These are phyloP conservation scores for Luperina testacea DNA, from an alignment of 2,888 invertebrate species.

Conservation along the genomic window DNA sequence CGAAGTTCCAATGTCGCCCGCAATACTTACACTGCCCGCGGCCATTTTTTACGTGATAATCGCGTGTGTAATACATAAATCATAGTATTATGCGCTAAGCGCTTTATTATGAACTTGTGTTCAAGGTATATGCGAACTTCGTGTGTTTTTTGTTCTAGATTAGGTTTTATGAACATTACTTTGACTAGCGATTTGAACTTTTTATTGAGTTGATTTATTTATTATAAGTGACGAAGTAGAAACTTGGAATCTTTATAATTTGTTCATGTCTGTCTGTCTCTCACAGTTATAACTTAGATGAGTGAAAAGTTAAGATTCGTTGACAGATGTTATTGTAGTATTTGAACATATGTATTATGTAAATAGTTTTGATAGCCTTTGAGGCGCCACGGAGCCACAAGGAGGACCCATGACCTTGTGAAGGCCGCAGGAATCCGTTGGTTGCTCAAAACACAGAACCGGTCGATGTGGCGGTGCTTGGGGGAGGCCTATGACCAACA, in stretches of 20 bases:
- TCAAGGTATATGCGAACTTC: slow-evolving; percentile 31
- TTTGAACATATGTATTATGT: not conserved
- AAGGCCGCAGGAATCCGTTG: not conserved
- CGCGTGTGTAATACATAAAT: slow-evolving; percentile 55
- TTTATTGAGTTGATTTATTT: not conserved
- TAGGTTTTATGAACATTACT: not conserved
- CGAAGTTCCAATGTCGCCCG: slow-evolving; percentile 64
- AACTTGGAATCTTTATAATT: slow-evolving; percentile 5
- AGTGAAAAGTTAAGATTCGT: slow-evolving; percentile 17
- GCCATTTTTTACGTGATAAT: slow-evolving; percentile 62
- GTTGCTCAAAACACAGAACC: not conserved
- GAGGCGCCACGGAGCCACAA: too few relatives aligned
- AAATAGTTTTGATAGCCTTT: not conserved
- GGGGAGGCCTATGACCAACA: not conserved
- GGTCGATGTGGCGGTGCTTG: not conserved
- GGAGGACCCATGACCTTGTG: not conserved
- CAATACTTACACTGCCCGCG: slow-evolving; percentile 33
- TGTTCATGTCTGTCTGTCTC: slow-evolving; percentile 17
- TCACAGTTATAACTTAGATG: slow-evolving; percentile 12
- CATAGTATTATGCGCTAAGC: slow-evolving; percentile 50
- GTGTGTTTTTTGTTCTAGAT: slow-evolving; percentile 24
- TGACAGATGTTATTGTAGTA: slow-evolving; percentile 7
- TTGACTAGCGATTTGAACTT: not conserved
- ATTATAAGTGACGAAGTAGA: not conserved
- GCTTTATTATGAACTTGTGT: slow-evolving; percentile 32